Evolutionary conservation across 2,113 vertebrate genomes (phyloP).

Genomic region (Glaucomys volans): DNA sequence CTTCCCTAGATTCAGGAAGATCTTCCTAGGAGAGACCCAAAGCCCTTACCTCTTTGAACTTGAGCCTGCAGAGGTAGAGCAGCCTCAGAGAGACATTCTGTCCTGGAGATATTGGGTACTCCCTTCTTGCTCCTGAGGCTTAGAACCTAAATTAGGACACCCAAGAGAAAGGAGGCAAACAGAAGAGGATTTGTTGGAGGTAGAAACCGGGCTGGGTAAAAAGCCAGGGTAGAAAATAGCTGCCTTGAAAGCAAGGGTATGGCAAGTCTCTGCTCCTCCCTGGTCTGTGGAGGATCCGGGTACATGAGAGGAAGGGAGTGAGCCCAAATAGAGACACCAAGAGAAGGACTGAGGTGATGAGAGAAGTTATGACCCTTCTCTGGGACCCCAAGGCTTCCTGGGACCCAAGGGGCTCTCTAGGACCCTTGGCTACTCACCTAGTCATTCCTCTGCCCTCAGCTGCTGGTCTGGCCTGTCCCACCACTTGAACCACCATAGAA

Average conservation of each 20-base stretch:
- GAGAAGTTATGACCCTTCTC: neutral
- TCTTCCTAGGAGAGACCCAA: neutral
- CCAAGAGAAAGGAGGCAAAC: neutral
- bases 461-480: neutral
- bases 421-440: neutral
- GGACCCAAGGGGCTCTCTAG: neutral
- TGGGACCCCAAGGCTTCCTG: no score
- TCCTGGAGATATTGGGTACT: neutral
- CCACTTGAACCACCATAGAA: neutral
- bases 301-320: neutral
- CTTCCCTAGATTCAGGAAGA: neutral
- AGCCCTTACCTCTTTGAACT: neutral
- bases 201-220: neutral
- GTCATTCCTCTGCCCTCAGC: neutral
- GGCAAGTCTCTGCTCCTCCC: neutral
- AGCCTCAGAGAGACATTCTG: neutral
- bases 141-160: neutral
- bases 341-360: neutral
- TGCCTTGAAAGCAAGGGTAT: neutral
- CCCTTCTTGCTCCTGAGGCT: neutral
- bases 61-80: neutral
- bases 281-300: neutral
- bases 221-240: neutral
- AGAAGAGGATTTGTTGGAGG: neutral
- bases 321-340: neutral